Percentiles rank a stretch among this genome's conserved stretches.
Conservation (phyloP, 2,113 vertebrate genomes). For the Ophthalmolycus amberensis region DNA sequence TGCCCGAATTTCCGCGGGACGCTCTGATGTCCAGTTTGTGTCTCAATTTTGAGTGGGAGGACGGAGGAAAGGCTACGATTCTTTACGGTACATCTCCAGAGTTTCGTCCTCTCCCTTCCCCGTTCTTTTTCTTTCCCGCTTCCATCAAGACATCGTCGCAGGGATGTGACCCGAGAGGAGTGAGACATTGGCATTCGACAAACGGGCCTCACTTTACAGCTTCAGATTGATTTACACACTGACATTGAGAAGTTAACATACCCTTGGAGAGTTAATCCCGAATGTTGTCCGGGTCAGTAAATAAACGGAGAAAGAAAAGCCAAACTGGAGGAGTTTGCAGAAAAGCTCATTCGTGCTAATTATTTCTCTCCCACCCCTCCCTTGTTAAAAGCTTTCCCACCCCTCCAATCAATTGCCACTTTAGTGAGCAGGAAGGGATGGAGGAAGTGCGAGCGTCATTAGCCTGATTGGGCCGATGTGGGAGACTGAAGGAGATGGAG, state of each 20-base stretch:
- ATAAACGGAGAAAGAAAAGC: conserved; percentile 71
- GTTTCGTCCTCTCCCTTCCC: conserved; percentile 18
- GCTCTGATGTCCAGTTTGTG: conserved; percentile 60
- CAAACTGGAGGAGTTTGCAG: conserved; percentile 79
- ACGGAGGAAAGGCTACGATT: conserved; percentile 37
- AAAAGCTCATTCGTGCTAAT: conserved; percentile 82
- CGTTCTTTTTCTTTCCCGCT: neutral
- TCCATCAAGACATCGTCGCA: conserved; percentile 54
- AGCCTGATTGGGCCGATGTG: conserved; percentile 81
- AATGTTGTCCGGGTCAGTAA: conserved; percentile 78
- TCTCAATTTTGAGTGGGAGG: conserved; percentile 67
- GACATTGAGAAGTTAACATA: conserved; percentile 79
- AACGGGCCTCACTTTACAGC: conserved; percentile 63
- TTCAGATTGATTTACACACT: conserved; percentile 75
- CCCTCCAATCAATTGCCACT: conserved; percentile 78
- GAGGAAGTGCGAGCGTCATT: conserved; percentile 81
- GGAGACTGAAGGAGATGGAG: conserved; percentile 72
- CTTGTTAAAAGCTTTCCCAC: conserved; percentile 81
- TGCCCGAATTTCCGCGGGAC: conserved; percentile 48
- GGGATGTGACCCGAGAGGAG: conserved; percentile 60
- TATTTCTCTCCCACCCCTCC: conserved; percentile 81
- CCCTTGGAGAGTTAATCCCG: conserved; percentile 78
- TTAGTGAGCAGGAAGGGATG: conserved; percentile 75
- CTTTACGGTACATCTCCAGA: conserved; percentile 21
- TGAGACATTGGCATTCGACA: conserved; percentile 54